Evolutionary conservation across 2,113 vertebrate genomes (phyloP), one percentile per base, ranked within the genome.

Genomic region (Dipodomys merriami): DNA sequence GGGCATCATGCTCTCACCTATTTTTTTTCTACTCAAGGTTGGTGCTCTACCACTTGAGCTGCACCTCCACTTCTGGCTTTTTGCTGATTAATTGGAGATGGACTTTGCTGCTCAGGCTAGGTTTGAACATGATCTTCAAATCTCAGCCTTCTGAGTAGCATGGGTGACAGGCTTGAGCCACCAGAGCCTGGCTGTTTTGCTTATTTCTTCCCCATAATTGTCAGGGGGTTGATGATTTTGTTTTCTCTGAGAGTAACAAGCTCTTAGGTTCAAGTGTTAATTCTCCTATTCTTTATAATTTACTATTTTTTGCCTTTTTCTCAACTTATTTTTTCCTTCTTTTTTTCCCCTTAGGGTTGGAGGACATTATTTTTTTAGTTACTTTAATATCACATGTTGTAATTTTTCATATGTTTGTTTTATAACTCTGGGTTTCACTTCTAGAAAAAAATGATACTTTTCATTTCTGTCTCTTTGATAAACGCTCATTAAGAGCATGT

Each of bases 381-480:
- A 39, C 65, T 29, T 67, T 44, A 69, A 3, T 86, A 88, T 90
- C 9, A 67, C 83, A 93, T 92, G 49, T 80, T 76, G 92, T 78
- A 72, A 12, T 77, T 94, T 93, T 89, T 91, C 94, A 83, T 60
- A 35, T 20, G 10, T 72, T 76, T 88, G 29, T 72, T 81, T n/a
- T 67, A 74, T 83, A 22, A 7, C 65, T 90, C 49, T 77, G 25
- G 91, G 39, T 27, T 88, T 87, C 68, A 69, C 44, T 65, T 25
- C 18, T 15, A 77, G 25, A 44, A 82, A 86, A 91, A 79, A 94
- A 20, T 35, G 19, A 79, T 20, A 87, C 78, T 6, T 93, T 92
- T 95, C 49, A 39, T 93, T 87, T 87, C 13, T 18, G 88, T 35
- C 27, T 91, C 39, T 95, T 91, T 74, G 76, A 44, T 49, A 35